Base-by-base conservation (phyloP, 1,140 invertebrate species). In the Mizuhopecten yessoensis region DNA sequence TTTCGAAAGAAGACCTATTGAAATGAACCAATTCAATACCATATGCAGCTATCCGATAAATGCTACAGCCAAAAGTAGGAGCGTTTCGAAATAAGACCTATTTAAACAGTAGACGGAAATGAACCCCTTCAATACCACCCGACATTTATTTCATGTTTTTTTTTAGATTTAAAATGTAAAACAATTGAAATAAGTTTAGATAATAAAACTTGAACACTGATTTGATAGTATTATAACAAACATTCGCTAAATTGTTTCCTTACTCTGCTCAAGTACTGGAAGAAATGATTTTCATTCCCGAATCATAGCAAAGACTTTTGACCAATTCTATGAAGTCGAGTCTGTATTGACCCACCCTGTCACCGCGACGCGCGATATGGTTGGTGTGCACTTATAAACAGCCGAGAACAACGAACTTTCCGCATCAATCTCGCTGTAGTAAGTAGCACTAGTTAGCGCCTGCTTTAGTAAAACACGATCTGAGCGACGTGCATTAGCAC, bases 341-440 rank as follows among this genome's bases (percentile, higher is more conserved):
- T n/a, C n/a, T n/a, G n/a, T n/a, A n/a, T n/a, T n/a, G n/a, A n/a
- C n/a, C n/a, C n/a, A 9, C 23, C 45, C 3, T 57, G 9, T 20
- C 36, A 39, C 13, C 36, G 13, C 36, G 5, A 39, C 45, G 20
- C 2, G 45, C 23, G 3, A 20, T 57, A 9, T 20, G 7, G 45
- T 57, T 57, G 3, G 45, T 39, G 5, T 13, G 36, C 5, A 39
- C 13, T n/a, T n/a, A n/a, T n/a, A 49, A 49, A 49, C 57, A 29
- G 23, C 57, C n/a, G 23, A 29, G n/a, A 29, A n/a, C 1, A 75
- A n/a, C 11, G 57, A n/a, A 75, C 9, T 17, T 29, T n/a, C 23
- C 57, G 11, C 57, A 75, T 75, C n/a, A 75, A 75, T 75, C 57
- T 75, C 57, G 57, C 29, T 29, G 57, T 75, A 29, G 57, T 75